These are phyloP conservation scores for Choristoneura rosaceana DNA, from an alignment of 2,888 invertebrate genomes.

Conservation along the genomic window DNA sequence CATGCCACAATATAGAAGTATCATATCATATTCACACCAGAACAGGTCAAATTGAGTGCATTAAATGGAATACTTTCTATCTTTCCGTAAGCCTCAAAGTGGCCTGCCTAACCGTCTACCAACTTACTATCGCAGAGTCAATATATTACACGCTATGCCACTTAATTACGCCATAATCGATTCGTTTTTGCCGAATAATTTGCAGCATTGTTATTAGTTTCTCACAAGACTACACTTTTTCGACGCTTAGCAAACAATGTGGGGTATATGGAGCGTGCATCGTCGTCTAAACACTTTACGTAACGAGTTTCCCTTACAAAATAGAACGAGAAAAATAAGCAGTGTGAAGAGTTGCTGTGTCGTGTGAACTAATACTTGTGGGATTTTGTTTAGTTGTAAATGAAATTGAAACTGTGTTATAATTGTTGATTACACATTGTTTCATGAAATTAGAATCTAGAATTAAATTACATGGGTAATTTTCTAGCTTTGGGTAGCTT, in stretches of 20 bases:
- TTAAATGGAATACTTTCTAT: conserved; percentile 8
- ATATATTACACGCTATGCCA: conserved; percentile 11
- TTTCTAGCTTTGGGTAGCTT: background rate
- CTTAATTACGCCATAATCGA: conserved; percentile 44
- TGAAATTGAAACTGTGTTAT: conserved; percentile 17
- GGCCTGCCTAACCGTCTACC: background rate
- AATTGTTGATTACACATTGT: conserved; percentile 8
- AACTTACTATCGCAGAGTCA: conserved; percentile 1
- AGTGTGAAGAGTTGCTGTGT: conserved; percentile 26
- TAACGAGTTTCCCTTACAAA: conserved; percentile 58
- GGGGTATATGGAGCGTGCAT: conserved; percentile 61
- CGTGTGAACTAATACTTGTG: conserved; percentile 36
- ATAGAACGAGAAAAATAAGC: conserved; percentile 35
- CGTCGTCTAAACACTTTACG: conserved; percentile 59
- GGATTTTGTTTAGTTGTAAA: conserved; percentile 25
- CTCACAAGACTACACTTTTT: conserved; percentile 59
- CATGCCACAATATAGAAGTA: background rate
- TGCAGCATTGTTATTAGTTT: conserved; percentile 42
- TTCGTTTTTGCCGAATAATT: conserved; percentile 48
- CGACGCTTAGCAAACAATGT: conserved; percentile 56
- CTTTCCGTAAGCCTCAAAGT: background rate
- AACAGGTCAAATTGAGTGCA: background rate
- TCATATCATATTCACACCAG: background rate
- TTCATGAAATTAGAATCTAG: background rate
- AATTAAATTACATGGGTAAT: background rate